Conservation (phyloP, 1,140 invertebrate species). For the Caligus rogercresseyi region DNA sequence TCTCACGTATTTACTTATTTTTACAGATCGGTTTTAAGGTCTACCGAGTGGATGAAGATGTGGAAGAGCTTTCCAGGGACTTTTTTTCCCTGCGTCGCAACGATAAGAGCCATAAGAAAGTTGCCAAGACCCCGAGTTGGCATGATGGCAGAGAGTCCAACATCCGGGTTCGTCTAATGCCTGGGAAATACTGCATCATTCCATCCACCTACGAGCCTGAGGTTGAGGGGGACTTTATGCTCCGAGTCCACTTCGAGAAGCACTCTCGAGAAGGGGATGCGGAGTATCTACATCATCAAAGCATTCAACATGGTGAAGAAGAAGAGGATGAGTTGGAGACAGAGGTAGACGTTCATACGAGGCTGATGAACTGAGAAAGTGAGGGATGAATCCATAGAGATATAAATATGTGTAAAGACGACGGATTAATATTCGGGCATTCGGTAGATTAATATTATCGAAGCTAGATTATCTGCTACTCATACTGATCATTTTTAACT, state of each 20-base stretch:
- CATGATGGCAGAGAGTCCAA: conserved; percentile 19
- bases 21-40: conserved; percentile 14
- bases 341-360: background rate
- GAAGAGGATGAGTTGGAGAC: too few species aligned
- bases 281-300: background rate
- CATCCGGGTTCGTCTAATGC: conserved; percentile 4
- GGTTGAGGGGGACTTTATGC: conserved; percentile 18
- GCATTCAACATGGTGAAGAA: background rate
- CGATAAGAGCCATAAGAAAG: conserved; percentile 16
- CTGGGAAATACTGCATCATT: conserved; percentile 19
- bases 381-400: too few species aligned
- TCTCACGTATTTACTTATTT: too few species aligned
- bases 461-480: too few species aligned
- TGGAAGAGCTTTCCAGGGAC: conserved; percentile 14
- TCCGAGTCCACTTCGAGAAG: conserved; percentile 16
- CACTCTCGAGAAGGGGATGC: background rate
- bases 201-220: conserved; percentile 13
- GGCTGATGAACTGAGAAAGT: too few species aligned
- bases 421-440: too few species aligned
- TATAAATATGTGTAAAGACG: too few species aligned
- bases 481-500: too few species aligned
- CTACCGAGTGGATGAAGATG: conserved; percentile 12
- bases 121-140: conserved; percentile 19
- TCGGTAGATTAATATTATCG: too few species aligned
- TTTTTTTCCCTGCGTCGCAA: conserved; percentile 17